Evolutionary conservation across 2,888 invertebrate species (phyloP), one percentile per base, ranked within the genome.

Genomic region (Cantharis flavilabris): DNA sequence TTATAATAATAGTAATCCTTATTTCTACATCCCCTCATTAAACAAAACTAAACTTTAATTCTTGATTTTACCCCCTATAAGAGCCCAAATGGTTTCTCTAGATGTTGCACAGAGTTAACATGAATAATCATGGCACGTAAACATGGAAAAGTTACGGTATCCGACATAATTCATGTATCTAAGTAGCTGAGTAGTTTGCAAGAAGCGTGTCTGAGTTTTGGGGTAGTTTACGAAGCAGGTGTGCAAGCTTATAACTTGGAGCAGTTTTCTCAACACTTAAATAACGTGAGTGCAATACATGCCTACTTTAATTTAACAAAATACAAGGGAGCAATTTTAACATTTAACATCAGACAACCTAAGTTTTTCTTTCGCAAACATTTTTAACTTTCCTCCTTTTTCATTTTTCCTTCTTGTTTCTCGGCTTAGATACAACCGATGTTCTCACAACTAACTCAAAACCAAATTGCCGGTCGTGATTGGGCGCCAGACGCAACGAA

Each of bases 171-270:
- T 70, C 76, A 69, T 76, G 76, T 76, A 73, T 73, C 76, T 73
- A 65, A 73, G 73, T 76, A 76, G 72, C 49, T 73, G 73, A 73
- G 76, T 76, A 76, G 76, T 76, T 76, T 72, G 64, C 73, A 69
- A 72, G 76, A 72, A 76, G 76, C 72, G 70, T 73, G 72, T 72
- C 73, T 69, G 73, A 76, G 76, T 76, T 76, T 76, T 69, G 73
- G 76, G 76, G 76, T 76, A 76, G 76, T 76, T 76, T 76, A 70
- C 73, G 70, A 69, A 76, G 76, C 76, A 76, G 76, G 76, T 76
- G 76, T 76, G 76, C 70, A 70, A 70, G 69, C 69, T 73, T 72
- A 76, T 76, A 76, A 76, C 73, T 76, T 70, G 67, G 72, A 72
- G 76, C 71, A 69, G 67, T 73, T 74, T 69, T 73, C 74, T 63